Evolutionary conservation across 2,797 vertebrate genomes (phyloP).

Genomic region (Hozukius guyotensis): DNA sequence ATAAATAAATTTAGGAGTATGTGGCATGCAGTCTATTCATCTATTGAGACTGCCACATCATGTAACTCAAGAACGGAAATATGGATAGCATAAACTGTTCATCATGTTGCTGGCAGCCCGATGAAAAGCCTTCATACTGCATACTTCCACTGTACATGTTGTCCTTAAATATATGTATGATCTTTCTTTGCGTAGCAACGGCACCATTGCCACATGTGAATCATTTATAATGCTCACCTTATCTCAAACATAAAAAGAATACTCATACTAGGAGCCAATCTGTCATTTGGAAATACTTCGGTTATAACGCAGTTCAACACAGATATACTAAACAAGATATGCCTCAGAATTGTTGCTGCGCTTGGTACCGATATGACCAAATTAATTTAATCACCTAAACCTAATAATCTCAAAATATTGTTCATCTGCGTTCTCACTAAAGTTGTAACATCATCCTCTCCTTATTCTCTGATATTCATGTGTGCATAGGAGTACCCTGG

Average conservation of each 20-base stretch:
- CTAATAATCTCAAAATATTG: background rate
- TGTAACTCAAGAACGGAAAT: slow-evolving; percentile 30
- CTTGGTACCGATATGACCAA: background rate
- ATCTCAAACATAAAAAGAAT: background rate
- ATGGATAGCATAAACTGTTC: slow-evolving; percentile 4
- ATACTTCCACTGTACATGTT: slow-evolving; percentile 19
- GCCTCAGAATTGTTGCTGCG: background rate
- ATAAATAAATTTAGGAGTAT: background rate
- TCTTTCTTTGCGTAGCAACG: background rate
- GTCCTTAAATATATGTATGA: background rate
- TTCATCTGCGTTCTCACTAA: background rate
- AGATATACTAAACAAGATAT: background rate
- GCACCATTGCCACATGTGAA: background rate
- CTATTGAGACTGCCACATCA: background rate
- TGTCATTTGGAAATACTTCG: background rate
- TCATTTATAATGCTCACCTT: background rate
- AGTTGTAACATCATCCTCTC: background rate
- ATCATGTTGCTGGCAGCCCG: slow-evolving; percentile 9
- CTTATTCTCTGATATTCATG: background rate
- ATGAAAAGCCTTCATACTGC: slow-evolving; percentile 16
- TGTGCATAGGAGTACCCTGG: background rate
- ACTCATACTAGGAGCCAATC: background rate
- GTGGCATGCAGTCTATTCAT: background rate
- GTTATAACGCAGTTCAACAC: background rate
- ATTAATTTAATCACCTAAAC: background rate